Conservation (phyloP, 1,140 invertebrate genomes). For the Notospermus geniculatus region DNA sequence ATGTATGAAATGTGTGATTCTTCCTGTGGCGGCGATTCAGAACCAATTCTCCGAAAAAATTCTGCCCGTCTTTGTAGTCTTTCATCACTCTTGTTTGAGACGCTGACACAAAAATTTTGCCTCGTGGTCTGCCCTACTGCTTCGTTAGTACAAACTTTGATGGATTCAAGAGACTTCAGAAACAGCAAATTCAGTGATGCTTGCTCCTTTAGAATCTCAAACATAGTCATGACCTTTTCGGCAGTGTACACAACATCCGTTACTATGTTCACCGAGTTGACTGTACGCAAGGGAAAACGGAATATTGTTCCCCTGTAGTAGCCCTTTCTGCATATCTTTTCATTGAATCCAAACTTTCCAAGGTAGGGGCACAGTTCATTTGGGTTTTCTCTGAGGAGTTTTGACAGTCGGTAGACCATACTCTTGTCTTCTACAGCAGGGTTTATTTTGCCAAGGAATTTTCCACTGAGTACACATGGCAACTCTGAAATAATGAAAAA, state of each 20-base stretch:
- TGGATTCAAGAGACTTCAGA: background rate
- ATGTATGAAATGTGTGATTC: too few species aligned
- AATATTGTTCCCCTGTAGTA: slow-evolving; percentile 20
- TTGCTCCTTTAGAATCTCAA: background rate
- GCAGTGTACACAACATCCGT: background rate
- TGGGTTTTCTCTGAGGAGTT: too few species aligned
- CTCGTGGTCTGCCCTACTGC: background rate
- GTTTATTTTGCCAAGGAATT: too few species aligned
- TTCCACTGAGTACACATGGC: too few species aligned
- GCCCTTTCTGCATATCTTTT: background rate
- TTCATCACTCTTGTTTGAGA: background rate
- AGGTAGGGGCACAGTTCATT: too few species aligned
- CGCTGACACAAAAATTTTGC: background rate
- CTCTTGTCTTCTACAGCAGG: too few species aligned
- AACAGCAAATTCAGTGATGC: background rate
- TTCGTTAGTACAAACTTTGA: background rate
- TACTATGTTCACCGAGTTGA: background rate
- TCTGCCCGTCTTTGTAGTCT: background rate
- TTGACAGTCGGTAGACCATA: too few species aligned
- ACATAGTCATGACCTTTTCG: background rate
- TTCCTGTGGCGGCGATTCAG: too few species aligned
- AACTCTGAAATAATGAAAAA: too few species aligned
- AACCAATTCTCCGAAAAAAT: background rate
- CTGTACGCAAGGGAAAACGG: slow-evolving; percentile 20
- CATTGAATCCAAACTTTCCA: too few species aligned